phyloP scores from a whole-genome alignment of 2,888 invertebrate species.

The Tridacna gigas region DNA sequence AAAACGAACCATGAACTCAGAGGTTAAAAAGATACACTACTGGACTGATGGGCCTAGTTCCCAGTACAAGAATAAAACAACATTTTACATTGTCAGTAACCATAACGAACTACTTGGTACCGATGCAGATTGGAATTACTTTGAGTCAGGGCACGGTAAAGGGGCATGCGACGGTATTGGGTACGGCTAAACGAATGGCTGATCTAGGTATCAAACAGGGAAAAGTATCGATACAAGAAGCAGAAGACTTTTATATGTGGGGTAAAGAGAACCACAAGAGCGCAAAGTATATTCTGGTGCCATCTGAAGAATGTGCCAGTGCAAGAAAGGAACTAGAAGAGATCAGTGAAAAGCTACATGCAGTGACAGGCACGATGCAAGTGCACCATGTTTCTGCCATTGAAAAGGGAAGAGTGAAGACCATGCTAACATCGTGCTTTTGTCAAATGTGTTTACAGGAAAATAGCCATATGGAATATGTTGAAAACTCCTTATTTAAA shows the following conservation, averaged over 20 bases:
- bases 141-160: slow-evolving; percentile 56
- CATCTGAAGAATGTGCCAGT: slow-evolving; percentile 9
- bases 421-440: slow-evolving; percentile 43
- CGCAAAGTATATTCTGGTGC: not conserved
- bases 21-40: slow-evolving; percentile 38
- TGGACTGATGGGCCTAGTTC: too few species aligned
- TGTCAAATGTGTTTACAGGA: slow-evolving; percentile 37
- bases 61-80: too few species aligned
- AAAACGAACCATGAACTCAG: not conserved
- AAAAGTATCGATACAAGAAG: slow-evolving; percentile 31
- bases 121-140: slow-evolving; percentile 47
- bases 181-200: slow-evolving; percentile 46
- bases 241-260: slow-evolving; percentile 25
- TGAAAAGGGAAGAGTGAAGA: not conserved
- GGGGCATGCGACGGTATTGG: slow-evolving; percentile 45
- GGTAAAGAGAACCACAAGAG: slow-evolving; percentile 8
- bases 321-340: slow-evolving; percentile 9
- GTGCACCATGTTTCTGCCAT: slow-evolving; percentile 21
- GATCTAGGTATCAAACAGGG: slow-evolving; percentile 32
- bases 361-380: slow-evolving; percentile 39
- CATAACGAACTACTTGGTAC: slow-evolving; percentile 36
- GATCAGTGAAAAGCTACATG: slow-evolving; percentile 6
- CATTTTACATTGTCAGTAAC: slow-evolving; percentile 45
- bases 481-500: not conserved
- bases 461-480: slow-evolving; percentile 14